Percentiles rank a stretch among this genome's conserved stretches.
Conservation (phyloP, 2,888 invertebrate genomes). For the Caenorhabditis sp. region DNA sequence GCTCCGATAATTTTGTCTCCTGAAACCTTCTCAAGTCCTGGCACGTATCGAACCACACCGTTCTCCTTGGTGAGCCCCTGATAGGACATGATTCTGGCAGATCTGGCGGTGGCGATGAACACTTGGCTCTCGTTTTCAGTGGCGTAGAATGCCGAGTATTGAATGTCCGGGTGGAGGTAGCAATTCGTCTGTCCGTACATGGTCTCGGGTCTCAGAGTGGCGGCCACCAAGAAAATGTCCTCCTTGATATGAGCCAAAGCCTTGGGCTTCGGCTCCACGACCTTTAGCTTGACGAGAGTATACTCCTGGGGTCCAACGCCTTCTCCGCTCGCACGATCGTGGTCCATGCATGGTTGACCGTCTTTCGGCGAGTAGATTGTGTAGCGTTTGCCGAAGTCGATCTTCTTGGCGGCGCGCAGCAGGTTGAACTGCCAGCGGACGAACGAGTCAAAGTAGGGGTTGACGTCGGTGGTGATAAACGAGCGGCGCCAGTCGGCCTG, state of each 20-base stretch:
- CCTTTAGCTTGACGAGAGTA: slow-evolving; percentile 92
- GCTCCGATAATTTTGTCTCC: slow-evolving; percentile 90
- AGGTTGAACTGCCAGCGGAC: slow-evolving; percentile 96
- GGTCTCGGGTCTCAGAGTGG: slow-evolving; percentile 98
- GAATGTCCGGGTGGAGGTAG: slow-evolving; percentile 96
- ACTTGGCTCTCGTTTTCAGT: slow-evolving; percentile 87
- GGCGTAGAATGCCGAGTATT: slow-evolving; percentile 89
- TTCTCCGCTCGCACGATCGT: slow-evolving; percentile 95
- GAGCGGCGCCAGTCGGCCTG: slow-evolving; percentile 97
- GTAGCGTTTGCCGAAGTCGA: slow-evolving; percentile 95
- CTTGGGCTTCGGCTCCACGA: slow-evolving; percentile 87
- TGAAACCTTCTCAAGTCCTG: slow-evolving; percentile 83
- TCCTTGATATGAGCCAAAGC: slow-evolving; percentile 85
- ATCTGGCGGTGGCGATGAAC: slow-evolving; percentile 91
- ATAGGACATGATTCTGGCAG: slow-evolving; percentile 96
- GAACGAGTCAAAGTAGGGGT: slow-evolving; percentile 98
- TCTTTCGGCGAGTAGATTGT: slow-evolving; percentile 97
- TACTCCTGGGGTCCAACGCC: slow-evolving; percentile 99
- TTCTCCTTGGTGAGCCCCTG: slow-evolving; percentile 92
- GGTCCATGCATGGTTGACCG: slow-evolving; percentile 99
- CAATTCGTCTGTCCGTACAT: slow-evolving; percentile 99
- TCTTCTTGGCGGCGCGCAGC: slow-evolving; percentile 91
- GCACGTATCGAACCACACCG: slow-evolving; percentile 89
- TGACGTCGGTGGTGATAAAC: slow-evolving; percentile 98
- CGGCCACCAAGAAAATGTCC: slow-evolving; percentile 92